Evolutionary conservation across 2,888 invertebrate genomes (phyloP).

Genomic region (Actias luna): DNA sequence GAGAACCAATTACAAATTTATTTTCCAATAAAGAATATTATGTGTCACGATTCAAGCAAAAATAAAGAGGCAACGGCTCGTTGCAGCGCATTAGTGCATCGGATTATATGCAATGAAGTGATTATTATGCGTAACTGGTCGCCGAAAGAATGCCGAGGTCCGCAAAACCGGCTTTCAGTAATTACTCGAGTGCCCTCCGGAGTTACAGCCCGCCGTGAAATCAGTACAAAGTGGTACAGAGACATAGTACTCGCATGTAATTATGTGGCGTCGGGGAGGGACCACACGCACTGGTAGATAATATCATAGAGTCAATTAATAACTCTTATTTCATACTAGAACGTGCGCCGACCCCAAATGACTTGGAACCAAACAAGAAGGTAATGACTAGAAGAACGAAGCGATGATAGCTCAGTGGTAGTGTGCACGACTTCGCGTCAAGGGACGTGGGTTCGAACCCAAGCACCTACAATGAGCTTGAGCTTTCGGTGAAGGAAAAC

Average conservation of each 20-base stretch:
- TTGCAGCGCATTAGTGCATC: slow-evolving; percentile 1
- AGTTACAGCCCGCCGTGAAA: slow-evolving; percentile 3
- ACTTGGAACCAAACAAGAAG: too few relatives aligned
- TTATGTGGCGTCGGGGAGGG: background rate
- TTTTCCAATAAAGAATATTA: background rate
- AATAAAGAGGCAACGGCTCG: background rate
- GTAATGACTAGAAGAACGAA: too few relatives aligned
- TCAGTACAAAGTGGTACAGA: background rate
- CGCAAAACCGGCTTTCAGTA: slow-evolving; percentile 18
- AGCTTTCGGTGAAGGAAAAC: too few relatives aligned
- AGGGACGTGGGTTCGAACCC: too few relatives aligned
- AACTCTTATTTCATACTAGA: too few relatives aligned
- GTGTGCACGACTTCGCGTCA: too few relatives aligned
- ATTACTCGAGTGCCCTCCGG: slow-evolving; percentile 8
- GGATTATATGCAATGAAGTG: slow-evolving; percentile 14
- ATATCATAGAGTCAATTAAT: background rate
- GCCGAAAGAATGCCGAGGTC: slow-evolving; percentile 19
- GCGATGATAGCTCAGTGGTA: too few relatives aligned
- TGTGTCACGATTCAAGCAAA: background rate
- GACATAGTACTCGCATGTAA: background rate
- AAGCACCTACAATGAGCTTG: too few relatives aligned
- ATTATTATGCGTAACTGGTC: slow-evolving; percentile 15
- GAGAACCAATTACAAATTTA: background rate
- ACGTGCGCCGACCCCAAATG: too few relatives aligned
- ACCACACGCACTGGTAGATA: background rate